A percentile compares a stretch with the other conserved stretches of the same genome.
phyloP scores from a whole-genome alignment of 2,888 invertebrate genomes.

The Callyntrura sp. region DNA sequence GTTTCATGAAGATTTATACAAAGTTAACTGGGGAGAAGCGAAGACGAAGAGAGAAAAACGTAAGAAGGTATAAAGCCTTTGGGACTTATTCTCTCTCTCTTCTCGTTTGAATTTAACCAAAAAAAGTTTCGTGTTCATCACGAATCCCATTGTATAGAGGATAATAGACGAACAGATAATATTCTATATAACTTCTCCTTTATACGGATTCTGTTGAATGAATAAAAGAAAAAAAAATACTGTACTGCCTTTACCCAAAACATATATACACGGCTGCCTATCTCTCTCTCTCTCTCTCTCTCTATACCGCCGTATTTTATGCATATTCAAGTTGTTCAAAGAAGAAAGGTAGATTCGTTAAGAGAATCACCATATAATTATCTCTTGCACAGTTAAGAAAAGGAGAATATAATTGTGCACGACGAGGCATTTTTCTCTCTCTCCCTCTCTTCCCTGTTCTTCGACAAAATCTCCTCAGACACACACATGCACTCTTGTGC shows the following conservation, averaged over 20 bases:
- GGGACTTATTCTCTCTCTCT: too few species aligned
- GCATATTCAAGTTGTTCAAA: neutral
- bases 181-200: neutral
- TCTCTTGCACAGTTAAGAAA: constrained; percentile 17
- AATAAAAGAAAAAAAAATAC: constrained; percentile 46
- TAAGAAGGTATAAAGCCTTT: constrained; percentile 61
- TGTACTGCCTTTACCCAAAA: neutral
- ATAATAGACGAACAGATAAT: constrained; percentile 51
- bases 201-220: constrained; percentile 70
- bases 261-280: neutral
- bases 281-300: too few species aligned
- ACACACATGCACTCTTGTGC: neutral
- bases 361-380: neutral
- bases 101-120: constrained; percentile 63
- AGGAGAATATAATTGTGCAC: constrained; percentile 17
- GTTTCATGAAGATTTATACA: neutral
- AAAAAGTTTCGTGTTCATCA: constrained; percentile 70
- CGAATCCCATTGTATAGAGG: constrained; percentile 66
- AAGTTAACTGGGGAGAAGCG: neutral
- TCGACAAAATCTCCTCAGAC: constrained; percentile 15
- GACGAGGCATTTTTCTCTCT: constrained; percentile 59
- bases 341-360: constrained; percentile 6
- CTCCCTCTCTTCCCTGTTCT: too few species aligned
- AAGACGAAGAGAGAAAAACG: constrained; percentile 37
- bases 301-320: too few species aligned